Evolutionary conservation across 1,140 invertebrate genomes (phyloP), one percentile per base, ranked within the genome.

Genomic region (Drosophila mayri): DNA sequence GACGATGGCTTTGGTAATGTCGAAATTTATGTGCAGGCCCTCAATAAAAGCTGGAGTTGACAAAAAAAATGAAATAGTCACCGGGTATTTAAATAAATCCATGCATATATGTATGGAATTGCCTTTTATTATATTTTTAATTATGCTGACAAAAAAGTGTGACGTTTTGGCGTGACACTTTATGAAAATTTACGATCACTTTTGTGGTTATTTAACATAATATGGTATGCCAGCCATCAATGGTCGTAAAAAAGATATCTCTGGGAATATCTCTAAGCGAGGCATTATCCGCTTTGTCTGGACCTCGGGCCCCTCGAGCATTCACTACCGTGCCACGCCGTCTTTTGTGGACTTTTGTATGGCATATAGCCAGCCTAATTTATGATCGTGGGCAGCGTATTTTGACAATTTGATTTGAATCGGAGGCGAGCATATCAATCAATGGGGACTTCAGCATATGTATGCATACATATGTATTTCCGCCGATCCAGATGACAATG

Each of bases 381-480:
- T 87, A 87, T 83, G 68, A 68, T 70, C 63, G 67, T 81, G 58
- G 64, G 49, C 58, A 60, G 59, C 50, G 28, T 88, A 81, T 87
- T 88, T 87, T 88, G 84, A 87, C 85, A 88, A 87, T 87, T 81
- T 88, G 86, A 87, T 87, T 77, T 83, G 55, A 68, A 46, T 58
- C 52, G 64, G 55, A 76, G 57, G 50, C 64, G 59, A 55, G 67
- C 59, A 74, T 74, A 87, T 87, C 85, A 77, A 90, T 87, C 84
- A 87, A 66, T 72, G 38, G 54, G 12, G 38, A 44, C 46, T 28
- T 32, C 37, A 40, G 49, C 41, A 63, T 47, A 55, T 54, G 28
- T 43, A 44, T 58, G n/a, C 41, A 22, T 43, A 25, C 25, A 25
- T 25, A 25, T 25, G 25, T 25, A 38, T 47, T 35, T 73, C 28